These are phyloP conservation scores for Ibycter americanus DNA, from an alignment of 2,797 vertebrate genomes.

Conservation along the genomic window DNA sequence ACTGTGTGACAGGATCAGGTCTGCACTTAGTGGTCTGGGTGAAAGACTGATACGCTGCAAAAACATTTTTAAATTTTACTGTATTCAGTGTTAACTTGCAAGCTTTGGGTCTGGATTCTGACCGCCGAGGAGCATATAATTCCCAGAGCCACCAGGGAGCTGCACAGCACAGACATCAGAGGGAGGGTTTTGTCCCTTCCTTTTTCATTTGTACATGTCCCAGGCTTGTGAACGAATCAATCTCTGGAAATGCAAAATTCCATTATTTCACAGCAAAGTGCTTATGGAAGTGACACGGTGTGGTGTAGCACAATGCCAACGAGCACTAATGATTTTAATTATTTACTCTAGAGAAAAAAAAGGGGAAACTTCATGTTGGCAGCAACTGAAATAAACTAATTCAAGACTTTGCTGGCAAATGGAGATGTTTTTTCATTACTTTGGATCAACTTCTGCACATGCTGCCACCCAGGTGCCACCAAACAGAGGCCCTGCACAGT, in stretches of 20 bases:
- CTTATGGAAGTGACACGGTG: background rate
- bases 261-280: background rate
- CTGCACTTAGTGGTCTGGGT: background rate
- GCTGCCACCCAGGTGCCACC: background rate
- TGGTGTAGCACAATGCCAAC: background rate
- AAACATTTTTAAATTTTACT: background rate
- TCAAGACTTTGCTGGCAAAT: background rate
- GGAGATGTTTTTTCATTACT: background rate
- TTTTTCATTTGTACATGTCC: background rate
- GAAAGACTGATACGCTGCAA: background rate
- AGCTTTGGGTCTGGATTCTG: background rate
- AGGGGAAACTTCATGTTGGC: background rate
- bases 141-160: background rate
- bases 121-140: background rate
- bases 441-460: background rate
- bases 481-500: background rate
- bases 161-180: background rate
- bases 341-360: constrained; percentile 30
- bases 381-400: constrained; percentile 2
- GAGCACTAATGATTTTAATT: constrained; percentile 12
- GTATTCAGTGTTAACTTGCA: background rate
- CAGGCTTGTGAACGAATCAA: background rate
- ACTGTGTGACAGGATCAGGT: background rate
- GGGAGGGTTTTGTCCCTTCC: background rate
- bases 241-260: background rate